These are phyloP conservation scores for Tenthredo distinguenda DNA, from an alignment of 2,888 invertebrate genomes.

Conservation along the genomic window DNA sequence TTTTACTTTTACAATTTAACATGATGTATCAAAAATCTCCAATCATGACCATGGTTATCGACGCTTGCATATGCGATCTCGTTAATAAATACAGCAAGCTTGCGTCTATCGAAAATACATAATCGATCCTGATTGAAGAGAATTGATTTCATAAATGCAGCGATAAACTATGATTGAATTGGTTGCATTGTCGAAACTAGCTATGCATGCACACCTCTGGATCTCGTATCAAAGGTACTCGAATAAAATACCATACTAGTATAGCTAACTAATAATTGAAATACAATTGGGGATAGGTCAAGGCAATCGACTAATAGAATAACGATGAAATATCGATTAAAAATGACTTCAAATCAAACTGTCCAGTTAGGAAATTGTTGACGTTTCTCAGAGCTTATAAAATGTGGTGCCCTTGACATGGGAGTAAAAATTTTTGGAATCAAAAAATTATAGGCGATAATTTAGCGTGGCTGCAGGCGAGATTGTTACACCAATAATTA, in stretches of 20 bases:
- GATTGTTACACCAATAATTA: background rate
- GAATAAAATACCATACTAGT: background rate
- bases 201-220: background rate
- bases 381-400: background rate
- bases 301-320: constrained; percentile 5
- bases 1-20: background rate
- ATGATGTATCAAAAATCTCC: background rate
- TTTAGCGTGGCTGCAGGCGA: background rate
- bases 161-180: background rate
- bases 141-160: background rate
- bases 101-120: background rate
- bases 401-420: background rate
- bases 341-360: background rate
- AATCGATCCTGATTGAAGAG: background rate
- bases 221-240: background rate
- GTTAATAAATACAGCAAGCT: background rate
- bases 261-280: background rate
- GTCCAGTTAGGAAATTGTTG: background rate
- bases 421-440: background rate
- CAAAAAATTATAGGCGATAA: background rate
- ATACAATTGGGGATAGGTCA: background rate
- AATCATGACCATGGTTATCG: background rate
- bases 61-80: background rate
- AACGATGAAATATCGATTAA: background rate
- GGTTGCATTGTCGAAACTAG: background rate